phyloP scores from a whole-genome alignment of 2,797 vertebrate species.

The Erpetoichthys calabaricus region DNA sequence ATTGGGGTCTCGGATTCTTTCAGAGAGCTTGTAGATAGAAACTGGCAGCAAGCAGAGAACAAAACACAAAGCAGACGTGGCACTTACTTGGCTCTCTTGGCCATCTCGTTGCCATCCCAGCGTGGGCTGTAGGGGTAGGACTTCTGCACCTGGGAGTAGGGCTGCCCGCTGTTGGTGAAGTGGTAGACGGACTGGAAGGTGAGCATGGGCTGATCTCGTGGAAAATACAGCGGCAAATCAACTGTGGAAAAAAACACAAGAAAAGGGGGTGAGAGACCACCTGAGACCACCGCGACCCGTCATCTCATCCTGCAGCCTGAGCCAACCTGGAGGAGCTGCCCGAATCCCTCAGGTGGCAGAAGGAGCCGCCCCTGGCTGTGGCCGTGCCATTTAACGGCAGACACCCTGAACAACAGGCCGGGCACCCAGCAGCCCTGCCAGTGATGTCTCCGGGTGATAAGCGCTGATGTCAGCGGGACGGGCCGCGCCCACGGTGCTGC shows the following conservation, averaged over 20 bases:
- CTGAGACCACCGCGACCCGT: no score
- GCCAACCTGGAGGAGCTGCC: no score
- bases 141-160: slow-evolving; percentile 93
- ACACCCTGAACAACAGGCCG: no score
- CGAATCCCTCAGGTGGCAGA: no score
- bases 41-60: background rate
- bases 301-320: no score
- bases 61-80: background rate
- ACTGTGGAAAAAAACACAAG: slow-evolving; percentile 43
- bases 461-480: no score
- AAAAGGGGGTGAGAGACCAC: background rate
- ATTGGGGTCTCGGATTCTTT: no score
- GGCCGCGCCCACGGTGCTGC: background rate
- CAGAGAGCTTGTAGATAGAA: no score
- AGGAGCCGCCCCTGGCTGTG: no score
- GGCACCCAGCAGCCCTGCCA: no score
- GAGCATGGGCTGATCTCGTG: slow-evolving; percentile 88
- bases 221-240: slow-evolving; percentile 91
- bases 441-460: no score
- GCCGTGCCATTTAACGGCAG: no score
- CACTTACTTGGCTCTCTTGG: slow-evolving; percentile 96
- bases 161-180: slow-evolving; percentile 91
- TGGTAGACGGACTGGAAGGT: slow-evolving; percentile 96
- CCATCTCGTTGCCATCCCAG: slow-evolving; percentile 98
- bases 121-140: slow-evolving; percentile 95